Evolutionary conservation across 2,113 vertebrate genomes (phyloP).

Genomic region (Oxyura jamaicensis): DNA sequence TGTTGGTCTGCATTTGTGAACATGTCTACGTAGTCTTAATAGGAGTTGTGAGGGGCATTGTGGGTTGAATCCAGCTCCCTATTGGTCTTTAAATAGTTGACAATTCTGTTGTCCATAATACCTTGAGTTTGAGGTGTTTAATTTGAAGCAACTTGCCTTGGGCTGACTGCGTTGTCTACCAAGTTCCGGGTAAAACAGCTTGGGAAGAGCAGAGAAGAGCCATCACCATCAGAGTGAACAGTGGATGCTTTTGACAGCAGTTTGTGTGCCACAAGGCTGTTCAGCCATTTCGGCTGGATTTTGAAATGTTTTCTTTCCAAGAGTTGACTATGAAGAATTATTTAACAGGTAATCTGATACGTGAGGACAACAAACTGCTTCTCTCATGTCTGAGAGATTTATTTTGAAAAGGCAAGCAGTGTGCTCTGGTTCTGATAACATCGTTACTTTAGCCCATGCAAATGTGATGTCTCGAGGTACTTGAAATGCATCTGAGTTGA

Average conservation of each 20-base stretch:
- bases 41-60: not conserved
- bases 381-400: not conserved
- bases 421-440: not conserved
- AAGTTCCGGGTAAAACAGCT: not conserved
- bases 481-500: not conserved
- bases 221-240: not conserved
- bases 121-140: not conserved
- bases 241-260: not conserved
- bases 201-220: not conserved
- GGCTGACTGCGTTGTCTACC: not conserved
- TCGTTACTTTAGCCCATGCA: not conserved
- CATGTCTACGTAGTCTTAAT: not conserved
- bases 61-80: not conserved
- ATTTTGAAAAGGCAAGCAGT: not conserved
- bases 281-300: not conserved
- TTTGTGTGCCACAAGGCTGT: not conserved
- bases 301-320: not conserved
- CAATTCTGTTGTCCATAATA: not conserved
- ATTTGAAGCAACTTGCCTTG: not conserved
- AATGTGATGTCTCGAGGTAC: not conserved
- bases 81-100: not conserved
- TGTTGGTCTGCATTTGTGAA: not conserved
- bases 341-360: not conserved
- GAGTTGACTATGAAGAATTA: not conserved
- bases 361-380: not conserved